Base-by-base conservation (phyloP, 2,888 invertebrate species). In the Drosophila silvestris region DNA sequence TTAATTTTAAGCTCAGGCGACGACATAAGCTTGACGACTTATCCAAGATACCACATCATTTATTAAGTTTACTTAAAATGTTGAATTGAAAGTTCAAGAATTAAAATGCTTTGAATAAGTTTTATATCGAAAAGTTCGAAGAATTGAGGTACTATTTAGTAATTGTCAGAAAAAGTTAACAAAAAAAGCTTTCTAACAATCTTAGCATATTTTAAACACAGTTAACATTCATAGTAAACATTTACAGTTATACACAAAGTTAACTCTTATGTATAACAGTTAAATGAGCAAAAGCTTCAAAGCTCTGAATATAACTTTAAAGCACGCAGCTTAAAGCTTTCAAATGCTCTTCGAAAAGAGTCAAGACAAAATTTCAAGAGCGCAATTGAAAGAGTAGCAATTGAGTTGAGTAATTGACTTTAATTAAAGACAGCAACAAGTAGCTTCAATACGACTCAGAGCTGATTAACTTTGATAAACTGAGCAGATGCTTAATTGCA, bases 191-290 rank as follows among this genome's bases (percentile, higher is more conserved):
- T 50, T 33, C 12, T 28, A 14, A 14, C 14, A 44, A 41, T 28
- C n/a, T 28, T 28, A 37, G 3, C n/a, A 33, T 16, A 22, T 1
- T 30, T 16, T 41, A 5, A n/a, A 10, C 5, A 30, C n/a, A 39
- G 22, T 19, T 41, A 58, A 30, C 30, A 39, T 41, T 30, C 7
- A 19, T 7, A 39, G 16, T 26, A 22, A 58, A 22, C 16, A 39
- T 32, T 41, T 5, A 28, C 22, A 41, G 22, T 65, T 22, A 37
- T 12, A 37, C 30, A 6, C 2, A 7, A 6, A 14, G 37, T 54
- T 51, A 37, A 58, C 58, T 53, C 22, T 26, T 7, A 1, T 22
- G 51, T 70, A 74, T 77, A 74, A 77, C 79, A 79, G 79, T 64
- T 35, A 2, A 0, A 19, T 3, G 10, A 1, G 0, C 1, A 16